A percentile compares a stretch with the other conserved stretches of the same genome.
These are phyloP conservation scores for Amphiura filiformis DNA, from an alignment of 35 echinoderm and acorn worm genomes.

Conservation along the genomic window DNA sequence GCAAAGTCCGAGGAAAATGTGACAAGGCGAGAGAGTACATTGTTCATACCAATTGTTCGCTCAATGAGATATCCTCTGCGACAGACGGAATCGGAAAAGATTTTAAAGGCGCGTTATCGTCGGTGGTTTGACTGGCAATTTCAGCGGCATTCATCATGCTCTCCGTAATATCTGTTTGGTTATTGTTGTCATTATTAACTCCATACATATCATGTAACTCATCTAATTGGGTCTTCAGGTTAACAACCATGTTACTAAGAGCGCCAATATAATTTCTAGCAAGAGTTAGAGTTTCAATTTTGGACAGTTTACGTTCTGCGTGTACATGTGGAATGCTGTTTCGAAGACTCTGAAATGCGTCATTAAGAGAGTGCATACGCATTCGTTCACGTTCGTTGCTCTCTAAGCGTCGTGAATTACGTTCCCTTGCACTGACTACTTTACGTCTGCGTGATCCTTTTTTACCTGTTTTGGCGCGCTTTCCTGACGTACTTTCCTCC, in stretches of 20 bases:
- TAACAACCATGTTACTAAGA: constrained; percentile 79
- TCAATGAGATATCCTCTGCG: neutral
- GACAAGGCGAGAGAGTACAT: neutral
- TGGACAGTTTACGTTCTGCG: constrained; percentile 89
- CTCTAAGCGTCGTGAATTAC: constrained; percentile 85
- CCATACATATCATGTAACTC: constrained; percentile 42
- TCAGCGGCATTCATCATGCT: neutral
- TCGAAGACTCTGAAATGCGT: constrained; percentile 96
- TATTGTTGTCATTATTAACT: constrained; percentile 35
- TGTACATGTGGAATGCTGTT: constrained; percentile 97
- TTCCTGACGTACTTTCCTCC: constrained; percentile 57
- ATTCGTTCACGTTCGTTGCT: constrained; percentile 98
- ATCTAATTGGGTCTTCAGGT: constrained; percentile 85
- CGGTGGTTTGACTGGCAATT: constrained; percentile 9
- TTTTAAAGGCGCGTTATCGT: neutral
- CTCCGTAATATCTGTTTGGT: neutral
- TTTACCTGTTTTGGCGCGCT: constrained; percentile 48
- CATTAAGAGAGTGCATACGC: constrained; percentile 98
- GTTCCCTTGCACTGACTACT: constrained; percentile 79
- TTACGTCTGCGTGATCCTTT: constrained; percentile 70
- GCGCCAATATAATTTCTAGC: constrained; percentile 95
- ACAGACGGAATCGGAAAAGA: neutral
- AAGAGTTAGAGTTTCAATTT: constrained; percentile 94
- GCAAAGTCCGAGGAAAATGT: neutral
- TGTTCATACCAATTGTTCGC: constrained; percentile 3